Evolutionary conservation across 2,113 vertebrate species (phyloP), one percentile per base, ranked within the genome.

Genomic region (Caloenas nicobarica): DNA sequence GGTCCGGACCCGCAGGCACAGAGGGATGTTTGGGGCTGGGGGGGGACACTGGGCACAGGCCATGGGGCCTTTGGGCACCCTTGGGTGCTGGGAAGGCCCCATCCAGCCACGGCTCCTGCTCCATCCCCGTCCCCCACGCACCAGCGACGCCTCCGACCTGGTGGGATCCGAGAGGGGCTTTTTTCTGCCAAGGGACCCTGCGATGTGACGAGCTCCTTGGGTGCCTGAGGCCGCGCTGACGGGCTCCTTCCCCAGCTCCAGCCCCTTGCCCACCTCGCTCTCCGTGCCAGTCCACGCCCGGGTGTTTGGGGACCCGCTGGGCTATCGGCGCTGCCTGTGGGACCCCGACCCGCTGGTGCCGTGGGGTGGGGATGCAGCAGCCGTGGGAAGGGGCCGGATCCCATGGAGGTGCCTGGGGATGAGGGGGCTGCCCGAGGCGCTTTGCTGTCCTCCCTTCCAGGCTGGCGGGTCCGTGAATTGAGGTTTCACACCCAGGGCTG

Each of bases 331-430:
- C 16, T 40, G 16, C 33, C 33, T 6, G 19, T 0, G 0, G 62
- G 58, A 7, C 21, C 57, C 0, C 0, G 42, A 8, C 3, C 17
- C 19, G 0, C 56, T 0, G 0, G 28, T 50, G 36, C 34, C 0
- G 1, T 5, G 21, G 56, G 38, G 9, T 16, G 44, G 33, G 46
- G 34, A 12, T 13, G 21, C 9, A 16, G 68, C 0, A 0, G 26
- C 23, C 0, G 0, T 11, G 38, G 61, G 53, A 62, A 89, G 51
- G 72, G 64, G 42, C 44, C 17, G 57, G 10, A 48, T 76, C 14
- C 56, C 56, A 19, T 2, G 0, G 54, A 16, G 46, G 9, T 25
- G 36, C 72, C 56, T 9, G 2, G 48, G 13, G 46, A 16, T 4
- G 65, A 26, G 44, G 81, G 48, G 65, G 77, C 46, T 68, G 36